A percentile compares a stretch with the other conserved stretches of the same genome.
Evolutionary conservation across 2,113 vertebrate genomes (phyloP).

Genomic region (Noturus placidus): DNA sequence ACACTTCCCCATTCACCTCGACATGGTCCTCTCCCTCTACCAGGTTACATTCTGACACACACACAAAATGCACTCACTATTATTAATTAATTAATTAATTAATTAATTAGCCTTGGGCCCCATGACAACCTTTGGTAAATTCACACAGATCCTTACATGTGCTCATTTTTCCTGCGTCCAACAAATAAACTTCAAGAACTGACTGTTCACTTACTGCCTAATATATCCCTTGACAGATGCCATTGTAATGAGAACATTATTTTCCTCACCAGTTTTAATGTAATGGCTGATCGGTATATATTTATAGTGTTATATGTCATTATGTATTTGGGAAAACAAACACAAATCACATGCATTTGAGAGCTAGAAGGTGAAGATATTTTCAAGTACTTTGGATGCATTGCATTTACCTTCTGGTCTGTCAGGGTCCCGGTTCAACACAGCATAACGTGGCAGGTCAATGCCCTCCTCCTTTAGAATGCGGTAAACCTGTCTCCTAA

Average conservation of each 20-base stretch:
- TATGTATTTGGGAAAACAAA: background rate
- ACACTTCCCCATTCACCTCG: constrained; percentile 92
- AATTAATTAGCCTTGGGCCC: too few species aligned
- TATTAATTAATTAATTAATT: background rate
- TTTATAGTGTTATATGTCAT: background rate
- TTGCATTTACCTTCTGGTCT: constrained; percentile 82
- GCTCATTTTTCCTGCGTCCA: too few species aligned
- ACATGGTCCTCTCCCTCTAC: constrained; percentile 95
- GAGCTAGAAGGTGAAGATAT: background rate
- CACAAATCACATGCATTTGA: background rate
- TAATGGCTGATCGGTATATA: too few species aligned
- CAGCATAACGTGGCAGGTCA: constrained; percentile 91
- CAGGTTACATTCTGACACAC: constrained; percentile 83
- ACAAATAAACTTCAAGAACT: too few species aligned
- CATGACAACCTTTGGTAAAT: too few species aligned
- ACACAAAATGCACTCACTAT: constrained; percentile 15
- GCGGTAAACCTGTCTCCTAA: constrained; percentile 94
- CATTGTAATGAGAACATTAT: too few species aligned
- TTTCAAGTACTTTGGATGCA: background rate
- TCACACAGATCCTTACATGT: too few species aligned
- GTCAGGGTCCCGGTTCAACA: constrained; percentile 92
- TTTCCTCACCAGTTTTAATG: too few species aligned
- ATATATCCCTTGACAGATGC: too few species aligned
- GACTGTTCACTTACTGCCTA: too few species aligned
- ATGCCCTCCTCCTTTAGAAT: constrained; percentile 94